Evolutionary conservation across 2,113 vertebrate genomes (phyloP).

Genomic region (Vireo altiloquus): DNA sequence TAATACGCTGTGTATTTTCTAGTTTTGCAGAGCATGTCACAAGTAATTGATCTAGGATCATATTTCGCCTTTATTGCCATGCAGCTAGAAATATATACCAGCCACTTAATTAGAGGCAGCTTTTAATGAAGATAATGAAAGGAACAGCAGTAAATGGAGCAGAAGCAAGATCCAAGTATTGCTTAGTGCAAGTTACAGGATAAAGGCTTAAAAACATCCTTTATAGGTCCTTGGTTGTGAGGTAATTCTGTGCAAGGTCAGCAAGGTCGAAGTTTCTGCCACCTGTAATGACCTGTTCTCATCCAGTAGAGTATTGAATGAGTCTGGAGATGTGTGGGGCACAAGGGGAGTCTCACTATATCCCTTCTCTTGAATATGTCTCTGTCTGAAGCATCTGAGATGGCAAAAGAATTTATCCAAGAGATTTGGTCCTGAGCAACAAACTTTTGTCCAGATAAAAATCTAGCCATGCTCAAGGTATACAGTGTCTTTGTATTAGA

Average conservation of each 20-base stretch:
- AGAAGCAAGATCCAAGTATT: background rate
- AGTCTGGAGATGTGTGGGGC: background rate
- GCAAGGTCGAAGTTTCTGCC: background rate
- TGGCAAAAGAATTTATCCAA: background rate
- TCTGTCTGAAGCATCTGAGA: background rate
- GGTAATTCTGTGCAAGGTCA: background rate
- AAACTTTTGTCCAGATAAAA: background rate
- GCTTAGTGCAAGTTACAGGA: background rate
- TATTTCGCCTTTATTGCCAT: background rate
- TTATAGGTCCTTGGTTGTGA: background rate
- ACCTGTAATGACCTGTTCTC: background rate
- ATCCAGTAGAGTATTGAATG: background rate
- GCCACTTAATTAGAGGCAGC: background rate
- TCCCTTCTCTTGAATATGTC: background rate
- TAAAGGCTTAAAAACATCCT: background rate
- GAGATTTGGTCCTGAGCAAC: background rate
- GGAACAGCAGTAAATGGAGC: background rate
- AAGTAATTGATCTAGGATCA: background rate
- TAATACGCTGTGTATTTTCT: background rate
- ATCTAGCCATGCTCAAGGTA: background rate
- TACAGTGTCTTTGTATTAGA: background rate
- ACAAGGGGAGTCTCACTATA: background rate
- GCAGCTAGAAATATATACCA: background rate
- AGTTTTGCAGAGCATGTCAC: background rate
- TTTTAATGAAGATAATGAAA: constrained; percentile 32